phyloP scores from a whole-genome alignment of 2,888 invertebrate genomes.

The Lochmaea capreae region DNA sequence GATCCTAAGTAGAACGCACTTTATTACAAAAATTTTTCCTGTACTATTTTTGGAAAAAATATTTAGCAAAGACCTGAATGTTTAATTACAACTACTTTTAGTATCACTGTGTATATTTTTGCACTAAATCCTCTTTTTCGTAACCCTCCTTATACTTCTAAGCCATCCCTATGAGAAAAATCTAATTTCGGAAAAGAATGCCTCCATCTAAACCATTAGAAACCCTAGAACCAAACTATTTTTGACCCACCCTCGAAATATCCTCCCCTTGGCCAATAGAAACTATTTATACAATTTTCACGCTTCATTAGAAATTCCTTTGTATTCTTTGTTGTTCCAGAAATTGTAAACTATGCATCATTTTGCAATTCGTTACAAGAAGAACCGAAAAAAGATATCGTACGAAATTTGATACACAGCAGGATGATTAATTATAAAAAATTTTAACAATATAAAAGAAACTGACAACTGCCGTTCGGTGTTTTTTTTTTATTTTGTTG shows the following conservation, averaged over 20 bases:
- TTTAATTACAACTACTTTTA: too few species aligned
- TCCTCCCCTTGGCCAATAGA: constrained; percentile 52
- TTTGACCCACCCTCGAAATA: constrained; percentile 48
- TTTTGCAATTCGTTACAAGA: constrained; percentile 46
- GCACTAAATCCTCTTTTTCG: neutral
- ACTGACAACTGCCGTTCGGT: constrained; percentile 19
- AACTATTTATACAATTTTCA: constrained; percentile 54
- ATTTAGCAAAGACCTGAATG: too few species aligned
- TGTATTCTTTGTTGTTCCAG: constrained; percentile 52
- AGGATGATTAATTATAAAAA: constrained; percentile 46
- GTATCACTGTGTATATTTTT: neutral
- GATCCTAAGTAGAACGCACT: too few species aligned
- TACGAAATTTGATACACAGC: constrained; percentile 34
- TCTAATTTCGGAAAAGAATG: constrained; percentile 39
- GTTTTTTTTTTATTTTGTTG: constrained; percentile 15
- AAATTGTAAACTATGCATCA: constrained; percentile 55
- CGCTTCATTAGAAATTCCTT: constrained; percentile 52
- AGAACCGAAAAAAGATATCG: constrained; percentile 33
- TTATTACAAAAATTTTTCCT: too few species aligned
- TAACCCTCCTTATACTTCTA: neutral
- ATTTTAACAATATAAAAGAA: constrained; percentile 33
- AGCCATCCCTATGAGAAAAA: constrained; percentile 37
- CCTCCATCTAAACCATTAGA: constrained; percentile 39
- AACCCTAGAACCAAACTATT: constrained; percentile 38
- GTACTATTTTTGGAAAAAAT: too few species aligned